Evolutionary conservation across 1,140 invertebrate genomes (phyloP).

Genomic region (Ooceraea biroi): DNA sequence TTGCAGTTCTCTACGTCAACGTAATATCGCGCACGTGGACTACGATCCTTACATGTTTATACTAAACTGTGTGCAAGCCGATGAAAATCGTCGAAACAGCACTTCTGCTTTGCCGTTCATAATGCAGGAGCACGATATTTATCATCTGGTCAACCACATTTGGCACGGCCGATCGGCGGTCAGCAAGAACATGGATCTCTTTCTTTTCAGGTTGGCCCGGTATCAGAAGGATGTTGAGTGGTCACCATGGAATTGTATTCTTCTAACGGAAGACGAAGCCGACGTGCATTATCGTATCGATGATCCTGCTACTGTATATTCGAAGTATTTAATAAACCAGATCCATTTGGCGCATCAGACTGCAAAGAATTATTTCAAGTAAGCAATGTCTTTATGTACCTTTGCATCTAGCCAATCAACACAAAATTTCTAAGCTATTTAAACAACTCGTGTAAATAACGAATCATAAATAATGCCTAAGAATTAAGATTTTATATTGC

Average conservation of each 20-base stretch:
- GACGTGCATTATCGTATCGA: conserved; percentile 85
- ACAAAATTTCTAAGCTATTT: not conserved
- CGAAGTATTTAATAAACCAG: conserved; percentile 71
- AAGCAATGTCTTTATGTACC: conserved; percentile 21
- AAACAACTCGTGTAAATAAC: not conserved
- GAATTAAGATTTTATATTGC: not conserved
- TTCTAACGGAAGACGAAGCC: conserved; percentile 89
- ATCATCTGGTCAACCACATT: conserved; percentile 89
- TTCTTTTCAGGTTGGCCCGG: conserved; percentile 87
- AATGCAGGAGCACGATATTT: conserved; percentile 88
- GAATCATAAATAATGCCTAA: no score
- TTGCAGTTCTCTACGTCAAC: conserved; percentile 77
- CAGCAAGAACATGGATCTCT: conserved; percentile 88
- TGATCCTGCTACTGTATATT: conserved; percentile 75
- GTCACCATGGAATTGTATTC: conserved; percentile 91
- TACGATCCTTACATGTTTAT: conserved; percentile 88
- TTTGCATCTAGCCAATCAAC: not conserved
- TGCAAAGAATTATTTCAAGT: conserved; percentile 79
- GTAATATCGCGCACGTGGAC: conserved; percentile 75
- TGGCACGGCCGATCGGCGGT: conserved; percentile 90
- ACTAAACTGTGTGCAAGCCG: conserved; percentile 87
- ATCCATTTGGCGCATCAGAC: conserved; percentile 76
- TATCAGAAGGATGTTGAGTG: conserved; percentile 88
- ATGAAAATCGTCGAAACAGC: conserved; percentile 87
- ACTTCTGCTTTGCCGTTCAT: conserved; percentile 88